phyloP scores from a whole-genome alignment of 2,888 invertebrate genomes.

The Tuberolachnus salignus region DNA sequence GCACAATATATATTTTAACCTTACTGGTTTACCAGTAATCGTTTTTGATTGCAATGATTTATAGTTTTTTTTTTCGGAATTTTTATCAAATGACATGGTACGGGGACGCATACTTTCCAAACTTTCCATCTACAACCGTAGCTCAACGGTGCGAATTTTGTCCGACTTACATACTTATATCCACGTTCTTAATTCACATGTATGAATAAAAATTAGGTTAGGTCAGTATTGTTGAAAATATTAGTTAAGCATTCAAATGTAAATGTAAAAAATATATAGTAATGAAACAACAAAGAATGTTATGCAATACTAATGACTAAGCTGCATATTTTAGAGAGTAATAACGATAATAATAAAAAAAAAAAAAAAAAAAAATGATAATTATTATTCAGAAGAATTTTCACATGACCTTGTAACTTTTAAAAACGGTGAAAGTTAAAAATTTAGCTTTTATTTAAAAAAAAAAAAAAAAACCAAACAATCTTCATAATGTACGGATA shows the following conservation, averaged over 20 bases:
- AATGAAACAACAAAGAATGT: background rate
- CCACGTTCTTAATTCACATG: background rate
- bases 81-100: too few relatives aligned
- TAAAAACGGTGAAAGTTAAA: conserved; percentile 33
- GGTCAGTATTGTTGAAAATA: conserved; percentile 1
- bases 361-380: conserved; percentile 1
- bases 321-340: conserved; percentile 34
- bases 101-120: too few relatives aligned
- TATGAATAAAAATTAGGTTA: conserved; percentile 15
- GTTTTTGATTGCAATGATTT: too few relatives aligned
- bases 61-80: too few relatives aligned
- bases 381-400: conserved; percentile 2
- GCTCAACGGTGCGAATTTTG: too few relatives aligned
- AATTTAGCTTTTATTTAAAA: too few relatives aligned
- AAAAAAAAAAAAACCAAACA: too few relatives aligned
- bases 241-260: conserved; percentile 30
- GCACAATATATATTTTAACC: too few relatives aligned
- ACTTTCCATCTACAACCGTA: too few relatives aligned
- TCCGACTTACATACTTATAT: too few relatives aligned
- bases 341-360: conserved; percentile 27
- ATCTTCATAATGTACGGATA: too few relatives aligned
- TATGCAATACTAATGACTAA: conserved; percentile 32
- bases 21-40: too few relatives aligned
- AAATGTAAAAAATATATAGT: conserved; percentile 9
- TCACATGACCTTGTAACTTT: conserved; percentile 30